A percentile compares a stretch with the other conserved stretches of the same genome.
These are phyloP conservation scores for Ardeotis arabs DNA, from an alignment of 2,113 vertebrate species.

Conservation along the genomic window DNA sequence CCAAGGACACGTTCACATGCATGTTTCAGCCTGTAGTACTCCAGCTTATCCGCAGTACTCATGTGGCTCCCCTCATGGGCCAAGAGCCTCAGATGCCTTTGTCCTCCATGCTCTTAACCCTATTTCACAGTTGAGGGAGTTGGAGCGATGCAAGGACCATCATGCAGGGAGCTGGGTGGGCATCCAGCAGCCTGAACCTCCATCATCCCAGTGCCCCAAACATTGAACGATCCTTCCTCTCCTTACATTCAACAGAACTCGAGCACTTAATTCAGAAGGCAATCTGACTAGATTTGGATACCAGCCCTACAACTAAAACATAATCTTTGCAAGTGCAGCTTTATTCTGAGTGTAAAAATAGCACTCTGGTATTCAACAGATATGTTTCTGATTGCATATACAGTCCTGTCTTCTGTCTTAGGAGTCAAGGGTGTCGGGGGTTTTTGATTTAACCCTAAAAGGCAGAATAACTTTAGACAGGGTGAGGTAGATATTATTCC, in stretches of 20 bases:
- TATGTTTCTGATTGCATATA: not conserved
- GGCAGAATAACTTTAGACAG: not conserved
- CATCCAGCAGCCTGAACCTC: accelerated
- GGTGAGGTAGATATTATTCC: not conserved
- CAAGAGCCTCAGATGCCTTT: accelerated
- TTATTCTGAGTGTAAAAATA: not conserved
- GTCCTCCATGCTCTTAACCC: not conserved
- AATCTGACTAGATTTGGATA: not conserved
- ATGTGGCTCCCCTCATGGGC: not conserved
- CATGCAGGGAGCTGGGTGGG: accelerated
- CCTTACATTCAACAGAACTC: not conserved
- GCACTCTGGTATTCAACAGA: not conserved
- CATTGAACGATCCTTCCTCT: not conserved
- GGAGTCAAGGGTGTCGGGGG: not conserved
- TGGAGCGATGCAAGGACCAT: not conserved
- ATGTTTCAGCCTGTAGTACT: not conserved
- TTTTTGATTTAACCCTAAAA: not conserved
- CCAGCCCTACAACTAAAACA: not conserved
- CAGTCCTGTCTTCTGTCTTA: not conserved
- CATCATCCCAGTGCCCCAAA: accelerated
- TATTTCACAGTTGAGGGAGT: not conserved
- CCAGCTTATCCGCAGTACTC: not conserved
- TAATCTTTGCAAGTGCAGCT: not conserved
- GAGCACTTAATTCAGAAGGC: not conserved
- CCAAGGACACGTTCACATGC: accelerated